Base-by-base conservation (phyloP, 2,888 invertebrate species). In the Pterostichus madidus region DNA sequence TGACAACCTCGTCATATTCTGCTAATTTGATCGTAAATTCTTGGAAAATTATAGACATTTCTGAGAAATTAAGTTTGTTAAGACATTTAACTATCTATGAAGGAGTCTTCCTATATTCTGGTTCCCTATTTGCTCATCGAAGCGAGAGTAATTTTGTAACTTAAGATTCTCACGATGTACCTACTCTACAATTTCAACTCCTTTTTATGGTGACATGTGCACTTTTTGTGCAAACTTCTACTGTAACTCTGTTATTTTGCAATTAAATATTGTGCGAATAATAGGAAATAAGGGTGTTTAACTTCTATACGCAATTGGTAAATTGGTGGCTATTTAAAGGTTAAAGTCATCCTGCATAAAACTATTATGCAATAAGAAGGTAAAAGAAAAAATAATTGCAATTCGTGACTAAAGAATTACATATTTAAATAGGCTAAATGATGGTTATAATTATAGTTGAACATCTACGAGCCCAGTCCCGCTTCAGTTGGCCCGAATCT, bases 41-140 rank as follows among this genome's bases (percentile, higher is more conserved):
- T 17, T 10, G 68, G 68, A 71, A 71, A 71, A 71, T 71, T 71
- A 71, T 44, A 71, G 10, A 15, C 68, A 46, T 71, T 71, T 71
- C 68, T 44, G 24, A 17, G 15, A 15, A 39, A 39, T 39, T 39
- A 39, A 5, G 39, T 39, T 39, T 2, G 39, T 39, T 39, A 39
- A 39, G 39, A 6, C 39, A 56, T 56, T 15, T 15, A 13, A 56
- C 17, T 17, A 56, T 17, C 56, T 56, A 13, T 17, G 39, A 39
- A 64, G 32, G 39, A 64, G 39, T n/a, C 7, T 2, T 59, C 31
- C 59, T 4, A 24, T 24, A 24, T 24, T 64, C 13, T 13, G 10
- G 39, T 44, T 46, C 13, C 59, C 68, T 39, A 24, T 56, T 56
- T 56, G 56, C 11, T 39, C 68, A 71, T 5, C 68, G 24, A 17